Percentiles rank a stretch among this genome's conserved stretches.
Evolutionary conservation across 2,797 vertebrate genomes (phyloP).

Genomic region (Silurus aristotelis): DNA sequence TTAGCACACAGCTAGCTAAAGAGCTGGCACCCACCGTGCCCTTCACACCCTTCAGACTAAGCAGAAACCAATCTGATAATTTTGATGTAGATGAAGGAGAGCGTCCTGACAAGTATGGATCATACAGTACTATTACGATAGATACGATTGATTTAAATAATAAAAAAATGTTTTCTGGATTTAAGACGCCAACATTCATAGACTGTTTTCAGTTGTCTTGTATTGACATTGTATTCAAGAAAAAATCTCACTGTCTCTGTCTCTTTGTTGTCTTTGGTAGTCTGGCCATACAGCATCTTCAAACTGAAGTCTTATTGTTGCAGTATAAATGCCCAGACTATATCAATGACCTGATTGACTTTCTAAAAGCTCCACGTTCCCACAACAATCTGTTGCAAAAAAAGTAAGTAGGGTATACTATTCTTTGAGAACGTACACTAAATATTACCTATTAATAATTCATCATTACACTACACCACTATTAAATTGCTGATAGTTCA

Average conservation of each 20-base stretch:
- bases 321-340: slow-evolving; percentile 24
- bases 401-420: slow-evolving; percentile 48
- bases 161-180: background rate
- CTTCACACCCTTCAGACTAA: slow-evolving; percentile 68
- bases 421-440: background rate
- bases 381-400: slow-evolving; percentile 4
- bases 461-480: background rate
- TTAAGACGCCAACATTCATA: background rate
- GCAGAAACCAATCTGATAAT: slow-evolving; percentile 8
- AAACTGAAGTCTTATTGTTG: slow-evolving; percentile 14
- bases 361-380: slow-evolving; percentile 20
- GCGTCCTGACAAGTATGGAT: slow-evolving; percentile 54
- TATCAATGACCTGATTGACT: slow-evolving; percentile 50
- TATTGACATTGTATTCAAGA: background rate
- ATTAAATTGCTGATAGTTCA: background rate
- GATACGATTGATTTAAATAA: background rate
- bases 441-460: background rate
- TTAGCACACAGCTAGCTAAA: slow-evolving; percentile 70
- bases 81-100: slow-evolving; percentile 72
- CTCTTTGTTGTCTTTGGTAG: slow-evolving; percentile 53
- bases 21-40: slow-evolving; percentile 76
- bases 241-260: background rate
- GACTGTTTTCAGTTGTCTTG: background rate
- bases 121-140: background rate
- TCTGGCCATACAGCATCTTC: slow-evolving; percentile 36